Evolutionary conservation across 2,888 invertebrate species (phyloP), one percentile per base, ranked within the genome.

Genomic region (Pollenia griseotomentosa): DNA sequence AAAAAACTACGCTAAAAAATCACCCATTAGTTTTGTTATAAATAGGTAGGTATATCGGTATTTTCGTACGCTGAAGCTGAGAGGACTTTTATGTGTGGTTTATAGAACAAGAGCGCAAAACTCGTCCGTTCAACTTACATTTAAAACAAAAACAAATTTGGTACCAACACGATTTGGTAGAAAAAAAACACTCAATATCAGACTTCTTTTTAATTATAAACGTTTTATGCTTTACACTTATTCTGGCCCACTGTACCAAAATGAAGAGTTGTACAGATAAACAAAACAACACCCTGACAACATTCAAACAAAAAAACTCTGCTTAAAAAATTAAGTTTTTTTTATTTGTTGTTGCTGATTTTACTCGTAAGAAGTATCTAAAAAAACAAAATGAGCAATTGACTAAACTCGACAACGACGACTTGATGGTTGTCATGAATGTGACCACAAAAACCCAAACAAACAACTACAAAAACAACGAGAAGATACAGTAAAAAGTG

Each of bases 381-480:
- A 59, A 79, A 61, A 53, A 80, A 85, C 79, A 70, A 85, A 85
- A 85, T 85, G 84, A 85, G 84, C 84, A 85, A 84, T 84, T 84
- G 79, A 74, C 84, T 84, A 74, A 85, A 85, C 74, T 80, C 79
- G 65, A 73, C 77, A 61, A 74, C 53, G 42, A 80, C 68, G 61
- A 80, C 66, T 80, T 74, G 84, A 85, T 68, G 80, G 84, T 85
- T 85, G 81, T 85, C 81, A 85, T 85, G 82, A 85, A 81, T 85
- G 82, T 85, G 77, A 85, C 82, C 81, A 85, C 85, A 85, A 71
- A 75, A 83, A 71, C 40, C 70, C 66, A 87, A 81, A 70, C 74
- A 65, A 78, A 55, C 78, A 74, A 66, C 48, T 79, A 23, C 81
- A 68, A 23, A 66, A 61, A 53, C 12, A 59, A 48, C 48, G n/a